Percentiles rank a stretch among this genome's conserved stretches.
Evolutionary conservation across 2,113 vertebrate genomes (phyloP).

Genomic region (Trachemys scripta): DNA sequence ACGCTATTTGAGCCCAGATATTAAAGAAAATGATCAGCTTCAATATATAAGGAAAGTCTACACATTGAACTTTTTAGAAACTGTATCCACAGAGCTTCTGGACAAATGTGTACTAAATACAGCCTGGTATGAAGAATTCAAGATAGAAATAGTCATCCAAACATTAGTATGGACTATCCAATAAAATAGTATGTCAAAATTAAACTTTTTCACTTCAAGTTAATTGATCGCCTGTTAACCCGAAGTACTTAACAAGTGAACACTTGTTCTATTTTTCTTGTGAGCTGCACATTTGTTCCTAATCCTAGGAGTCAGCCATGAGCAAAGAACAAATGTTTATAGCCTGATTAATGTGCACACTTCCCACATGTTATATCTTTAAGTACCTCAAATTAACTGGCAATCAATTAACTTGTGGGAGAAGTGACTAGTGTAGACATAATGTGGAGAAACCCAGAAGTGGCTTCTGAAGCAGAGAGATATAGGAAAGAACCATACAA

Average conservation of each 20-base stretch:
- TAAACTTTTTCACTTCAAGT: background rate
- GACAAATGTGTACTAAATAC: fast-evolving
- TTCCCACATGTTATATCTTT: background rate
- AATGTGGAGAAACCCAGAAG: background rate
- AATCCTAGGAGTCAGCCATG: background rate
- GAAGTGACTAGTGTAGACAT: background rate
- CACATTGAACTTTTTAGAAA: fast-evolving
- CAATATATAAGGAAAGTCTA: background rate
- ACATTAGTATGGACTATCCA: background rate
- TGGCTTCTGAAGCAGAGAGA: background rate
- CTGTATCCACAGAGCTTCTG: background rate
- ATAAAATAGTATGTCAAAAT: background rate
- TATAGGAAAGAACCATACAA: background rate
- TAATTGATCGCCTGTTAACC: background rate
- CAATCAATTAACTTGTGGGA: background rate
- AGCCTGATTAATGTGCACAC: background rate
- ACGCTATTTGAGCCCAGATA: background rate
- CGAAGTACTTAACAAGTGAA: background rate
- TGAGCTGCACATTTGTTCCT: background rate
- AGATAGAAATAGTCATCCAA: background rate
- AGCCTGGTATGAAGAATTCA: background rate
- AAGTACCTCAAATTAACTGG: background rate
- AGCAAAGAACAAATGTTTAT: background rate
- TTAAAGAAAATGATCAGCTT: background rate
- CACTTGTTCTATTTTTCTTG: background rate